A percentile compares a stretch with the other conserved stretches of the same genome.
phyloP scores from a whole-genome alignment of 1,140 invertebrate species.

The Zaprionus africanus region DNA sequence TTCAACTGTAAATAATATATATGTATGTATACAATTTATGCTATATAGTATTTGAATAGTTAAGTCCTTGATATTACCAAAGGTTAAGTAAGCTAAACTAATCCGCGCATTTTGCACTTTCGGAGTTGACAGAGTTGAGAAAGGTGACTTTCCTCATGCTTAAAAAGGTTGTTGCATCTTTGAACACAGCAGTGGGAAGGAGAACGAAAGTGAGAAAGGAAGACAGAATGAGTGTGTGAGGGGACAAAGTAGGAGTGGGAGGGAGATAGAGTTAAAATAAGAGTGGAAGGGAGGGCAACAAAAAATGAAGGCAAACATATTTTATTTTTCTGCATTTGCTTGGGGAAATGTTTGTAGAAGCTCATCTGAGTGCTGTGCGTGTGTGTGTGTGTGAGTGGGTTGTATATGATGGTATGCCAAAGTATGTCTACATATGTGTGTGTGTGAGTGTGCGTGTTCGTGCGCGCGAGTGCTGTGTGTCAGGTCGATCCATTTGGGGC shows the following conservation, averaged over 20 bases:
- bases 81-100: background rate
- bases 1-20: background rate
- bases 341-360: conserved; percentile 16
- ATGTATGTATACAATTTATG: too few species aligned
- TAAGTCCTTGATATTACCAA: background rate
- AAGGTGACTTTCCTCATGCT: background rate
- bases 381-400: background rate
- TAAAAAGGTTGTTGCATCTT: conserved; percentile 2
- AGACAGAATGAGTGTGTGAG: too few species aligned
- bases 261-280: background rate
- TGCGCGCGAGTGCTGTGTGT: conserved; percentile 8
- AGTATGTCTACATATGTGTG: background rate
- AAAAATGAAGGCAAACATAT: conserved; percentile 12
- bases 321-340: conserved; percentile 21
- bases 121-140: background rate
- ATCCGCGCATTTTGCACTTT: background rate
- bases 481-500: conserved; percentile 31
- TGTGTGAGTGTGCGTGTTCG: conserved; percentile 5
- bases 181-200: background rate
- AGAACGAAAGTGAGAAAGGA: background rate
- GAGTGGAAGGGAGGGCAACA: background rate
- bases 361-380: conserved; percentile 12
- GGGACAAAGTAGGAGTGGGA: background rate
- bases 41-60: background rate
- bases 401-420: too few species aligned